Evolutionary conservation across 2,888 invertebrate genomes (phyloP).

Genomic region (Drosophila eohydei): DNA sequence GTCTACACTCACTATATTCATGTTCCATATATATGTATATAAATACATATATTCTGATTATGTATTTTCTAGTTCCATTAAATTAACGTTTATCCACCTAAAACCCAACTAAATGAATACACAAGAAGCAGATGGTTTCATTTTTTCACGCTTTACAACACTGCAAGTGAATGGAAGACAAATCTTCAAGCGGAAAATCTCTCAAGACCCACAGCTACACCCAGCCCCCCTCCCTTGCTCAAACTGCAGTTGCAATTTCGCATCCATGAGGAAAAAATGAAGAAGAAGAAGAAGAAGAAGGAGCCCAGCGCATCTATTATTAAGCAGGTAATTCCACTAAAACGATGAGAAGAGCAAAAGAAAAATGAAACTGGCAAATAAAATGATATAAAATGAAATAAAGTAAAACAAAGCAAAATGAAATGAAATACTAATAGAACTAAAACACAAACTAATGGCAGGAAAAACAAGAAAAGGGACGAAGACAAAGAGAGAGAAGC

Average conservation of each 20-base stretch:
- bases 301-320: constrained; percentile 61
- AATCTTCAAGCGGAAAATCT: constrained; percentile 25
- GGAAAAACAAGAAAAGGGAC: neutral
- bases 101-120: constrained; percentile 29
- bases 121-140: constrained; percentile 6
- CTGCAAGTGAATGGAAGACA: constrained; percentile 9
- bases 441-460: constrained; percentile 65
- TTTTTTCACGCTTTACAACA: constrained; percentile 7
- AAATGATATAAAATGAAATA: constrained; percentile 56
- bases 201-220: neutral
- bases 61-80: neutral
- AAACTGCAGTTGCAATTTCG: constrained; percentile 44
- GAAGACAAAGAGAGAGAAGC: neutral
- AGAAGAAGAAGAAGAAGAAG: neutral
- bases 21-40: too few species aligned
- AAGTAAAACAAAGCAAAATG: constrained; percentile 67
- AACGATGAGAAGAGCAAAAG: constrained; percentile 47
- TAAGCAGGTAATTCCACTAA: constrained; percentile 77
- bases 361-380: constrained; percentile 45
- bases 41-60: neutral
- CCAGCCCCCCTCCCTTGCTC: neutral
- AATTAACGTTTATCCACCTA: constrained; percentile 11
- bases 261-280: neutral
- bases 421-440: constrained; percentile 79
- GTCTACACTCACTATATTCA: neutral